Percentiles rank a stretch among this genome's conserved stretches.
These are phyloP conservation scores for Drosophila ambigua DNA, from an alignment of 1,140 invertebrate species.

Conservation along the genomic window DNA sequence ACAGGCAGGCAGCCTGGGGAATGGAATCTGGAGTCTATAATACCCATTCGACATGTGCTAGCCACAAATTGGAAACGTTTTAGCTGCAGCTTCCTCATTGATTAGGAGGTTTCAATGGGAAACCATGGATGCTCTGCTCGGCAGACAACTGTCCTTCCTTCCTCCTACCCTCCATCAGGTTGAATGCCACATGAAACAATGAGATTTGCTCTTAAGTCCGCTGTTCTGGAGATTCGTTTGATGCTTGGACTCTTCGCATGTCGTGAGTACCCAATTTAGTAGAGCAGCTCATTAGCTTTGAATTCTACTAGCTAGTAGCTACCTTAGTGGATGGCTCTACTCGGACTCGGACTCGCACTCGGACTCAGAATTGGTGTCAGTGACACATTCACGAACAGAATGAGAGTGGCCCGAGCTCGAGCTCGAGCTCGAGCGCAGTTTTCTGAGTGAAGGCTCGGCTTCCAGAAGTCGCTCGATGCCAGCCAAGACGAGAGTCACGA, in stretches of 20 bases:
- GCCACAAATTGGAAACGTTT: constrained; percentile 38
- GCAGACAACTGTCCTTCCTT: neutral
- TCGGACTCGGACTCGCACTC: constrained; percentile 17
- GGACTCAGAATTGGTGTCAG: constrained; percentile 68
- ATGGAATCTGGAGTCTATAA: neutral
- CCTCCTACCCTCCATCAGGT: neutral
- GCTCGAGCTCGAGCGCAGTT: constrained; percentile 43
- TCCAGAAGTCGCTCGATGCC: constrained; percentile 9
- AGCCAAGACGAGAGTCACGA: neutral
- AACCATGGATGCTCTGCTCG: neutral
- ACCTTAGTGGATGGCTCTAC: neutral
- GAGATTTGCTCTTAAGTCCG: neutral
- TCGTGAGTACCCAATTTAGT: constrained; percentile 9
- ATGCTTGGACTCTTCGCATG: neutral
- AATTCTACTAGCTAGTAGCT: neutral
- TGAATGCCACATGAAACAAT: neutral
- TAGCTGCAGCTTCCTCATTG: constrained; percentile 22
- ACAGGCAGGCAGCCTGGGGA: neutral
- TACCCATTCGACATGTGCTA: neutral
- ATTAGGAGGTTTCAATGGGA: neutral
- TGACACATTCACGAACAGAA: constrained; percentile 58
- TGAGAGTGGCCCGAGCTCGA: constrained; percentile 3
- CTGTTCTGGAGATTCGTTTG: constrained; percentile 2
- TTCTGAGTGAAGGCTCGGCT: constrained; percentile 58
- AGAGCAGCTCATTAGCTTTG: constrained; percentile 2